Evolutionary conservation across 1,140 invertebrate genomes (phyloP), one percentile per base, ranked within the genome.

Genomic region (Procambarus virginalis): DNA sequence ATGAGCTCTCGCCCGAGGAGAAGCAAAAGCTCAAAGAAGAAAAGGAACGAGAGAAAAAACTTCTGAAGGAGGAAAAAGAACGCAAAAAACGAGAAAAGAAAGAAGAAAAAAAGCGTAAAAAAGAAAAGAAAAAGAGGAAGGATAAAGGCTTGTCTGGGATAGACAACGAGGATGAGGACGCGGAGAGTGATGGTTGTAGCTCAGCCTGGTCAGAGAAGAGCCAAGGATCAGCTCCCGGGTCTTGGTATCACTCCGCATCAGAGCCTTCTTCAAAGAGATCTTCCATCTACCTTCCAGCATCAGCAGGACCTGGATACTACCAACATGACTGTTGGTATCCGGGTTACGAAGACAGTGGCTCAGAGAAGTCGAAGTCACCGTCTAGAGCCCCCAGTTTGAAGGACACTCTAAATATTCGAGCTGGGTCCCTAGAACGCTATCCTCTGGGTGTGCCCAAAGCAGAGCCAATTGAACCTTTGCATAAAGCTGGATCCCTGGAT

Each of bases 241-340:
- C 91, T 20, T 92, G 91, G 91, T 92, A 92, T 46, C 91, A 92
- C 81, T 92, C 91, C 8, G 91, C 91, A 48, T 92, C 91, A 34
- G 91, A 92, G 64, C 91, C 91, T n/a, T 91, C 89, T 0, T 92
- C 91, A 48, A 92, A 90, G 46, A 78, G 91, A 68, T 92, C 91
- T 12, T 92, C 91, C 9, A 90, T 92, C 58, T 92, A 92, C 77
- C 83, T 92, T n/a, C 91, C 89, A 14, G 91, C 91, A 4, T 92
- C 91, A 48, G 85, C 91, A 9, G 91, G 91, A 14, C 89, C 91
- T 2, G 91, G 89, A 9, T 92, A 92, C 81, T 92, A 92, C 83
- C 91, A 92, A 76, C 91, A 92, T 76, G 89, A 91, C 45, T 92
- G 91, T 77, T 92, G 91, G 91, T 92, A 92, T 55, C 75, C 89